phyloP scores from a whole-genome alignment of 2,888 invertebrate species.

The Blera fallax region DNA sequence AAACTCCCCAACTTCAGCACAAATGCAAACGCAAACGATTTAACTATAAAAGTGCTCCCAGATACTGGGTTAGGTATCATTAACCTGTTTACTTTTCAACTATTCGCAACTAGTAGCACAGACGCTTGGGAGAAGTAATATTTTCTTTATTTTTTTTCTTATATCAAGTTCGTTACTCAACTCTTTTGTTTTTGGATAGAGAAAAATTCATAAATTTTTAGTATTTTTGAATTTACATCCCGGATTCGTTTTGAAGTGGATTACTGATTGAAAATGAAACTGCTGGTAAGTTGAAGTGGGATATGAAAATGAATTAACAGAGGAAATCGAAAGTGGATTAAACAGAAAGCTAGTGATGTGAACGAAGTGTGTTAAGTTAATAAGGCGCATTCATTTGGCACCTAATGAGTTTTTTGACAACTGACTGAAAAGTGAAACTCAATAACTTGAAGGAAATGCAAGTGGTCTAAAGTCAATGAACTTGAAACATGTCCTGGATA shows the following conservation, averaged over 20 bases:
- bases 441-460: background rate
- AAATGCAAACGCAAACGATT: constrained; percentile 73
- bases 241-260: constrained; percentile 67
- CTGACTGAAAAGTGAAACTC: background rate
- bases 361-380: background rate
- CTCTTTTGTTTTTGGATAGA: constrained; percentile 74
- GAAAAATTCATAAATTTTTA: constrained; percentile 34
- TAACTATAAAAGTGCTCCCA: constrained; percentile 81
- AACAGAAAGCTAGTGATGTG: constrained; percentile 21
- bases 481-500: background rate
- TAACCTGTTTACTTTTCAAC: constrained; percentile 81
- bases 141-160: constrained; percentile 66
- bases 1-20: constrained; percentile 68
- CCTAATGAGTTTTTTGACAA: constrained; percentile 10
- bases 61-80: constrained; percentile 80
- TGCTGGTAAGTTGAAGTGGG: constrained; percentile 78
- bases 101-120: constrained; percentile 75
- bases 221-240: constrained; percentile 58
- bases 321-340: constrained; percentile 56
- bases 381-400: constrained; percentile 17
- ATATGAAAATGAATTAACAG: background rate
- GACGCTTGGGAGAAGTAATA: constrained; percentile 71
- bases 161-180: constrained; percentile 74
- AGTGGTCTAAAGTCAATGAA: background rate
- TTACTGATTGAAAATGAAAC: constrained; percentile 77